Percentiles rank a stretch among this genome's conserved stretches.
Evolutionary conservation across 2,888 invertebrate genomes (phyloP).

Genomic region (Andrena camellia): DNA sequence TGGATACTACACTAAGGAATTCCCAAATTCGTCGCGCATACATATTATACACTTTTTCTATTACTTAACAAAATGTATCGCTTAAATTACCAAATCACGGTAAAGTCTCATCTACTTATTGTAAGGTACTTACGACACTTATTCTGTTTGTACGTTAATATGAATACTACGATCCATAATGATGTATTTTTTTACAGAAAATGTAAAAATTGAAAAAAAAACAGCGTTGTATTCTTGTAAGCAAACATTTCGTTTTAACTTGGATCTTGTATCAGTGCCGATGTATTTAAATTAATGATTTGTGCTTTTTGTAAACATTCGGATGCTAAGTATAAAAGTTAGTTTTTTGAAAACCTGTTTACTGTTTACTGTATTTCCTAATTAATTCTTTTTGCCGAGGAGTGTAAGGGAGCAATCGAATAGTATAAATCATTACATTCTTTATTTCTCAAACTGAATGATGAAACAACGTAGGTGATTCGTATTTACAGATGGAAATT

Average conservation of each 20-base stretch:
- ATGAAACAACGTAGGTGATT: constrained; percentile 14
- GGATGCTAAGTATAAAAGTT: constrained; percentile 45
- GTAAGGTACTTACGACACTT: constrained; percentile 53
- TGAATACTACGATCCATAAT: constrained; percentile 52
- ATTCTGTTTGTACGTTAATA: constrained; percentile 49
- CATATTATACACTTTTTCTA: constrained; percentile 31
- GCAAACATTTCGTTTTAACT: constrained; percentile 42
- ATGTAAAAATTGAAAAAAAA: constrained; percentile 63
- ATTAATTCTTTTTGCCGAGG: background rate
- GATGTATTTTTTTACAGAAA: constrained; percentile 64
- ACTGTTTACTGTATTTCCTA: constrained; percentile 21
- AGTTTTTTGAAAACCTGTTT: constrained; percentile 34
- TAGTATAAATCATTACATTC: constrained; percentile 2
- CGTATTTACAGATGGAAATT: constrained; percentile 48
- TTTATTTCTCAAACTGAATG: constrained; percentile 37
- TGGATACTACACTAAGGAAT: background rate
- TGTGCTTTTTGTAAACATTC: constrained; percentile 52
- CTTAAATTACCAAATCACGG: constrained; percentile 41
- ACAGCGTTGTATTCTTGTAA: constrained; percentile 53
- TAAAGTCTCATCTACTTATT: constrained; percentile 48
- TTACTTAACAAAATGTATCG: constrained; percentile 45
- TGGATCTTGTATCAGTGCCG: constrained; percentile 38
- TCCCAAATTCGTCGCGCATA: constrained; percentile 9
- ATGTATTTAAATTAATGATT: constrained; percentile 47
- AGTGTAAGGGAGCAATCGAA: background rate